phyloP scores from a whole-genome alignment of 2,888 invertebrate genomes.

The Habroteleia sp. region DNA sequence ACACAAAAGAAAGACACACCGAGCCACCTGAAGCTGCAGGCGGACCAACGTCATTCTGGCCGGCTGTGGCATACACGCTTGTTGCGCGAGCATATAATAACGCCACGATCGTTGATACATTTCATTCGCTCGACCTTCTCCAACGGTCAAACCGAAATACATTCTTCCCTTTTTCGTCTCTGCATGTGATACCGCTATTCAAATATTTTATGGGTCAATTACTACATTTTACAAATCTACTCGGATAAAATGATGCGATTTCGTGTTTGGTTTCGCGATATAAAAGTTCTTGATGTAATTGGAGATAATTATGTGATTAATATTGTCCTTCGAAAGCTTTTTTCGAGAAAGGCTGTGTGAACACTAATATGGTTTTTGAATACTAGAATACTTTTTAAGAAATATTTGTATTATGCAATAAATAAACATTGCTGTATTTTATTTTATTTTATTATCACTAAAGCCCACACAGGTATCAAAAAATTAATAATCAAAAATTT shows the following conservation, averaged over 20 bases:
- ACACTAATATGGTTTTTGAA: too few relatives aligned
- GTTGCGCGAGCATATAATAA: slow-evolving; percentile 74
- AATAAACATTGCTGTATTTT: too few relatives aligned
- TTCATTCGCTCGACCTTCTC: slow-evolving; percentile 68
- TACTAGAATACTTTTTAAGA: too few relatives aligned
- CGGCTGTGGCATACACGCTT: slow-evolving; percentile 74
- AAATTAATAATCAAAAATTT: too few relatives aligned
- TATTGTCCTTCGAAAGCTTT: not conserved
- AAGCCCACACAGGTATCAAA: too few relatives aligned
- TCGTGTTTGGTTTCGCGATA: slow-evolving; percentile 6
- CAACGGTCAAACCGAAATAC: slow-evolving; percentile 55
- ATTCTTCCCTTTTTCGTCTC: slow-evolving; percentile 10
- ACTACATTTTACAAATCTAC: slow-evolving; percentile 17
- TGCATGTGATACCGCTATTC: slow-evolving; percentile 29
- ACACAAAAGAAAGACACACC: slow-evolving; percentile 72
- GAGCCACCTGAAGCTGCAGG: slow-evolving; percentile 80
- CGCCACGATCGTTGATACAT: slow-evolving; percentile 72
- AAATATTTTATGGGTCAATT: slow-evolving; percentile 42
- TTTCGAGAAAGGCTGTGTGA: too few relatives aligned
- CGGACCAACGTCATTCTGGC: slow-evolving; percentile 74
- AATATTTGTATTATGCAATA: not conserved
- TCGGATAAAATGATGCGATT: slow-evolving; percentile 18
- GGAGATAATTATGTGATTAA: slow-evolving; percentile 11
- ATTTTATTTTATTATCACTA: too few relatives aligned
- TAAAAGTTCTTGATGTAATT: slow-evolving; percentile 6